These are phyloP conservation scores for Drosophila lacertosa DNA, from an alignment of 1,140 invertebrate species.

Conservation along the genomic window DNA sequence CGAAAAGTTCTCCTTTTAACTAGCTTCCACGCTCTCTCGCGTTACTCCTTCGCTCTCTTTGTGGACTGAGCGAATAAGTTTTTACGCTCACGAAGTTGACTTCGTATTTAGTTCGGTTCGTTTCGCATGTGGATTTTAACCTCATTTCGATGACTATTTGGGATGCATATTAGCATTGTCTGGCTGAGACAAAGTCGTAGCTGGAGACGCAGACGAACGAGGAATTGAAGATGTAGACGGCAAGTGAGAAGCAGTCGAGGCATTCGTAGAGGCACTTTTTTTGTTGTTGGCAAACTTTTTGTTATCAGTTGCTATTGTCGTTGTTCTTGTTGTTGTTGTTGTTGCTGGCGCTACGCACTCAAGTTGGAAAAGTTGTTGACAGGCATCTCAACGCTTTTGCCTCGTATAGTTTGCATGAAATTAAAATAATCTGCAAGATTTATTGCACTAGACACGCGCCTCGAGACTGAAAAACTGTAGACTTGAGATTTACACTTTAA, in stretches of 20 bases:
- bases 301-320: conserved; percentile 54
- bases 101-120: conserved; percentile 30
- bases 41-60: background rate
- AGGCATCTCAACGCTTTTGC: conserved; percentile 37
- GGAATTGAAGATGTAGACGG: background rate
- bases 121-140: conserved; percentile 64
- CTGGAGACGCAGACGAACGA: too few species aligned
- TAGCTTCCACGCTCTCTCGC: background rate
- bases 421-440: conserved; percentile 81
- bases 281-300: conserved; percentile 53
- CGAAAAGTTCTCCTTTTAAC: background rate
- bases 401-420: conserved; percentile 77
- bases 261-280: conserved; percentile 5
- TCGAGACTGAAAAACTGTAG: conserved; percentile 1
- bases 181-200: conserved; percentile 12
- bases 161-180: conserved; percentile 37
- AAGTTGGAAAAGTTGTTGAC: conserved; percentile 73
- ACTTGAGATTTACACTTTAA: background rate
- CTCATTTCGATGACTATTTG: conserved; percentile 45
- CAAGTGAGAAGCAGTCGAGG: background rate
- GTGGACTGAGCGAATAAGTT: background rate
- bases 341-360: conserved; percentile 45
- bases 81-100: background rate
- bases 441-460: conserved; percentile 64
- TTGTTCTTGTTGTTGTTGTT: conserved; percentile 17